phyloP scores from a whole-genome alignment of 2,797 vertebrate genomes.

The Sebastes kiyomatsui region DNA sequence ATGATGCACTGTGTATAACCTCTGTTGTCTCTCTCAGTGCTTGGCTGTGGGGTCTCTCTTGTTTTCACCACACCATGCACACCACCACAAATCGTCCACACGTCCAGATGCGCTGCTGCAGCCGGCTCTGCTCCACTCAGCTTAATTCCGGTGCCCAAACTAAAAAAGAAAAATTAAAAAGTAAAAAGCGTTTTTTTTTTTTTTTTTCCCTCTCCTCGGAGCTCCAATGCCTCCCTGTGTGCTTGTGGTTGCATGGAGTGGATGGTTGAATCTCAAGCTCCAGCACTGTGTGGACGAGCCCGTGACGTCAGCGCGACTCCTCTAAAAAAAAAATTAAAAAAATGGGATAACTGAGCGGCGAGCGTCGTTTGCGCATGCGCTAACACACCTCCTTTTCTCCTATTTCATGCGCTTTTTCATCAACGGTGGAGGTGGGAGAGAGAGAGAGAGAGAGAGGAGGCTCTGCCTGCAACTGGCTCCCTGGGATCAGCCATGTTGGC shows the following conservation, averaged over 20 bases:
- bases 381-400: constrained; percentile 59
- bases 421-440: constrained; percentile 34
- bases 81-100: constrained; percentile 24
- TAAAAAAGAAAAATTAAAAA: constrained; percentile 54
- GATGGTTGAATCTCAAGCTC: constrained; percentile 67
- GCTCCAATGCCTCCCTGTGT: constrained; percentile 64
- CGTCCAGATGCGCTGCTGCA: constrained; percentile 28
- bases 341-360: constrained; percentile 59
- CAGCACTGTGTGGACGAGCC: constrained; percentile 67
- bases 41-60: constrained; percentile 26
- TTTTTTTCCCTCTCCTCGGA: constrained; percentile 33
- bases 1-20: constrained; percentile 69
- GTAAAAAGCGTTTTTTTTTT: constrained; percentile 24
- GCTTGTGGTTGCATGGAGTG: constrained; percentile 77
- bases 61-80: constrained; percentile 68
- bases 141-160: constrained; percentile 50
- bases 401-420: constrained; percentile 54
- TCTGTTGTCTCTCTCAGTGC: constrained; percentile 35
- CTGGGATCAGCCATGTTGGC: constrained; percentile 62
- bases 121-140: constrained; percentile 29
- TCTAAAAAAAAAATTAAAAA: constrained; percentile 37
- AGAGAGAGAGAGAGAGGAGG: not conserved
- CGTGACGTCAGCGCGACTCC: constrained; percentile 79
- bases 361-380: constrained; percentile 75
- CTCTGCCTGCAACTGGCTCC: constrained; percentile 47